These are phyloP conservation scores for Anoncus sp. DNA, from an alignment of 2,888 invertebrate genomes.

Conservation along the genomic window DNA sequence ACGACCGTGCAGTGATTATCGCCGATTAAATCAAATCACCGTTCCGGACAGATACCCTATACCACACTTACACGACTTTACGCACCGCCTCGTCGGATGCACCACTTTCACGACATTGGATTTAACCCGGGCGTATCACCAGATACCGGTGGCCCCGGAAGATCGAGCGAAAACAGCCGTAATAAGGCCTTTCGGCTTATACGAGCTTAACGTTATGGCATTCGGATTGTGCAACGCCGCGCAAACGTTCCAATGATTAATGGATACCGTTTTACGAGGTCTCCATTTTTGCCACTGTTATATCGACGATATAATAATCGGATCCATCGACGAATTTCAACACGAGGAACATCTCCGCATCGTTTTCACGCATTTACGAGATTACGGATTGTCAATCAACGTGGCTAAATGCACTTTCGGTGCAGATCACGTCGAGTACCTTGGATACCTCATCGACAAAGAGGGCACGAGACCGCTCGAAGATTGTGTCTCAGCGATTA, in stretches of 20 bases:
- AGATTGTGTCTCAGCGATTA: constrained; percentile 7
- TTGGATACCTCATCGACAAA: constrained; percentile 12
- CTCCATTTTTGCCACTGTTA: constrained; percentile 22
- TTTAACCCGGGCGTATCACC: constrained; percentile 50
- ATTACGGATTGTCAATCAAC: constrained; percentile 33
- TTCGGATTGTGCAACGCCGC: constrained; percentile 68
- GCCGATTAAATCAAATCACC: constrained; percentile 17
- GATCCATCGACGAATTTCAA: background rate
- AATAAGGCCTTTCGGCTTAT: constrained; percentile 72
- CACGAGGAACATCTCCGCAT: constrained; percentile 22
- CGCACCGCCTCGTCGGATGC: constrained; percentile 18
- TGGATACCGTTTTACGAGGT: constrained; percentile 24
- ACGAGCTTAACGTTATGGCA: constrained; percentile 57
- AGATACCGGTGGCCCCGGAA: constrained; percentile 58
- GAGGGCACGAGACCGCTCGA: constrained; percentile 26
- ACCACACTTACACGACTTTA: constrained; percentile 39
- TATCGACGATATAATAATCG: constrained; percentile 37
- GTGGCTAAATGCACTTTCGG: constrained; percentile 26
- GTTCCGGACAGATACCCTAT: constrained; percentile 26
- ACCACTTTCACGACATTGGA: constrained; percentile 49
- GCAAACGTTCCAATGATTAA: constrained; percentile 55
- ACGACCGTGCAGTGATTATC: constrained; percentile 27
- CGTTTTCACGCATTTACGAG: constrained; percentile 4
- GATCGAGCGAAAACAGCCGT: constrained; percentile 73
- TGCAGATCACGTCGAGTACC: constrained; percentile 2